Evolutionary conservation across 2,797 vertebrate genomes (phyloP).

Genomic region (Gastrophryne carolinensis): DNA sequence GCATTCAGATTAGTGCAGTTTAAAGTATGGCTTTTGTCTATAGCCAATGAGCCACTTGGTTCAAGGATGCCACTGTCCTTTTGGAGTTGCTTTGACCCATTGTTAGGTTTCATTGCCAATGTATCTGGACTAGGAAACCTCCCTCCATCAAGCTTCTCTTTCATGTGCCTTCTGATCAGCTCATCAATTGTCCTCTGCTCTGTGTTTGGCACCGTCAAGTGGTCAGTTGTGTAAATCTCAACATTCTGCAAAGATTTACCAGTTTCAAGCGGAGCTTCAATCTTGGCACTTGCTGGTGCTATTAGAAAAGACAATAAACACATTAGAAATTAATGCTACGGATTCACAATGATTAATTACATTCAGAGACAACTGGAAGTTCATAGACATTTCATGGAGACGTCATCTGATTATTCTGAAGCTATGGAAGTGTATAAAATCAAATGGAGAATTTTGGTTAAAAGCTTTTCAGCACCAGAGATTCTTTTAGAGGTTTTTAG

Average conservation of each 20-base stretch:
- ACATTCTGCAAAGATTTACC: slow-evolving; percentile 32
- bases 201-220: slow-evolving; percentile 22
- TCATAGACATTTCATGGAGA: too few relatives aligned
- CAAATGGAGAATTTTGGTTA: too few relatives aligned
- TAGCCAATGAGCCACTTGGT: neutral
- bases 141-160: slow-evolving; percentile 54
- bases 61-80: neutral
- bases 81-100: slow-evolving; percentile 29
- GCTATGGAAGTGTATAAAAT: too few relatives aligned
- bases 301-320: slow-evolving; percentile 43
- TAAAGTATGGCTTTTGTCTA: neutral
- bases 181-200: slow-evolving; percentile 32
- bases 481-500: too few relatives aligned
- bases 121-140: neutral
- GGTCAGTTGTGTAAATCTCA: slow-evolving; percentile 43
- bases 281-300: slow-evolving; percentile 49
- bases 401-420: too few relatives aligned
- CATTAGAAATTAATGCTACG: slow-evolving; percentile 46
- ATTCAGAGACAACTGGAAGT: too few relatives aligned
- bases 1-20: slow-evolving; percentile 20
- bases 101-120: neutral
- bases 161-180: slow-evolving; percentile 53
- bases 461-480: too few relatives aligned
- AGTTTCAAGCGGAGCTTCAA: slow-evolving; percentile 48
- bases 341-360: too few relatives aligned